Base-by-base conservation (phyloP, 2,797 vertebrate genomes). In the Sebastes miniatus region DNA sequence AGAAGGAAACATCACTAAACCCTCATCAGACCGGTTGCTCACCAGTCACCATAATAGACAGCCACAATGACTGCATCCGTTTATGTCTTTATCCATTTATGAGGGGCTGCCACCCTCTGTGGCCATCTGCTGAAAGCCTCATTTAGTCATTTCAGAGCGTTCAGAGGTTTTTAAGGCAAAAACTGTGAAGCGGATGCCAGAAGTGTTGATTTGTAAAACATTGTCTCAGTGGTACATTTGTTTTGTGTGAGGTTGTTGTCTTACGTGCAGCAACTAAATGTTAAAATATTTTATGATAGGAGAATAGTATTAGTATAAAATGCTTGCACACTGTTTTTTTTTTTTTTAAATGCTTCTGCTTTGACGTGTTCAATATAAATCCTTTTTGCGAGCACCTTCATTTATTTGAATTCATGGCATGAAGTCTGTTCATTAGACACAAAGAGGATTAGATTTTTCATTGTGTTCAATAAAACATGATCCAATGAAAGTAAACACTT, bases 71-170 rank as follows among this genome's bases (percentile, higher is more conserved):
- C 14, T 52, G 3, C 32, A 16, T 64, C 64, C 13, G 5, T 80
- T 78, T 58, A n/a, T 50, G 20, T 64, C 8, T 69, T 73, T 57
- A 29, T 65, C 31, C 47, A 50, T 20, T 50, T 50, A 50, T 59
- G 24, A 64, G 56, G 24, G 29, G 14, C 68, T 56, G 25, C 70
- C 59, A 31, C 58, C 34, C 71, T 71, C 61, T 68, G 61, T 64
- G 56, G 14, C 69, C 76, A 73, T 76, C 79, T 86, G 81, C 25
- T 39, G 2, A 72, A 79, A 75, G 47, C 24, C 36, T 74, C 58
- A 73, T 76, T 73, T 61, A 63, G 43, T 79, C 2, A 13, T 20
- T 76, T 76, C 18, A 56, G 27, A 52, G 54, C n/a, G 4, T 77
- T 80, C 27, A 8, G 54, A 25, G 13, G 1, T 65, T 76, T 69